Conservation (phyloP, 2,888 invertebrate species). For the Drosophila barbarae region DNA sequence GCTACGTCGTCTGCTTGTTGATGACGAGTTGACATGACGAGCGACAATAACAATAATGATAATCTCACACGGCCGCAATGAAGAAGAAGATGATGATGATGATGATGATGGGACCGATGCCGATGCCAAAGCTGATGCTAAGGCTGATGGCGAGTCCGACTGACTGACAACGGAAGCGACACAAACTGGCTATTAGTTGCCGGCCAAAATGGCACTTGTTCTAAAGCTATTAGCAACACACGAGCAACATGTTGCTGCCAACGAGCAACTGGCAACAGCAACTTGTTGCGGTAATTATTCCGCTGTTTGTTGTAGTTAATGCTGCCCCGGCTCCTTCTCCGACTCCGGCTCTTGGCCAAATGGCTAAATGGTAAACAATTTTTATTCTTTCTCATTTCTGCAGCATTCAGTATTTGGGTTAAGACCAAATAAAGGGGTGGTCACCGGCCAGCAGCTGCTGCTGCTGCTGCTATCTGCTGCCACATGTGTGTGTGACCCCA, state of each 20-base stretch:
- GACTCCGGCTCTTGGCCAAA: neutral
- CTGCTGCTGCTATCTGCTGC: constrained; percentile 16
- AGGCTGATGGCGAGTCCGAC: constrained; percentile 25
- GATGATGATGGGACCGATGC: constrained; percentile 22
- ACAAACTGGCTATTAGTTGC: constrained; percentile 73
- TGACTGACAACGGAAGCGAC: constrained; percentile 72
- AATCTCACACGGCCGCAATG: constrained; percentile 52
- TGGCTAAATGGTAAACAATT: constrained; percentile 71
- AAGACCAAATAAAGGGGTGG: constrained; percentile 75
- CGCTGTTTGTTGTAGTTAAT: constrained; percentile 29
- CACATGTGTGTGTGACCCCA: constrained; percentile 52
- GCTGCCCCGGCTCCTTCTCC: neutral
- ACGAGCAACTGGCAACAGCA: constrained; percentile 37
- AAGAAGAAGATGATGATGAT: constrained; percentile 28
- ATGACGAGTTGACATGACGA: constrained; percentile 75
- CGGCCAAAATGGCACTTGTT: constrained; percentile 75
- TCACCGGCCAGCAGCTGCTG: constrained; percentile 46
- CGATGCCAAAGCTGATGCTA: constrained; percentile 31
- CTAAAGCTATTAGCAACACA: constrained; percentile 72
- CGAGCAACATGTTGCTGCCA: constrained; percentile 62
- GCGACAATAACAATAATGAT: constrained; percentile 71
- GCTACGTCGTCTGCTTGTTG: constrained; percentile 49
- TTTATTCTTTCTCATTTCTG: constrained; percentile 44
- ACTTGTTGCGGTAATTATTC: constrained; percentile 52
- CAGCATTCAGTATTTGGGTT: constrained; percentile 68